These are phyloP conservation scores for Phalloptychus januarius DNA, from an alignment of 2,797 vertebrate genomes.

Conservation along the genomic window DNA sequence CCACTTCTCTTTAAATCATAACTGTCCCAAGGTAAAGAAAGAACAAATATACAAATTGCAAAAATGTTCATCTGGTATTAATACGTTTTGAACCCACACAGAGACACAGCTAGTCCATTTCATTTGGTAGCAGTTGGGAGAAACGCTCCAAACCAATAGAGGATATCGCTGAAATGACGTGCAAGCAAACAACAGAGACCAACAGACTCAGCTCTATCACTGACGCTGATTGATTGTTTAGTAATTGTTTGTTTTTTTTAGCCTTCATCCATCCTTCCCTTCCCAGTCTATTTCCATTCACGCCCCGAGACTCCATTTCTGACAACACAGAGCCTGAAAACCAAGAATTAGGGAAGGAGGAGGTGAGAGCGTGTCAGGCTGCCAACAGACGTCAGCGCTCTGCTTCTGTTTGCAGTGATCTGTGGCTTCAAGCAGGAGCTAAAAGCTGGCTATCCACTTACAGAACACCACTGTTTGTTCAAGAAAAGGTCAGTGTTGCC, in stretches of 20 bases:
- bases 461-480: neutral
- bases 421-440: neutral
- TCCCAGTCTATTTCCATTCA: neutral
- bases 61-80: neutral
- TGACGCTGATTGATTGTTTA: neutral
- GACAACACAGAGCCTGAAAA: neutral
- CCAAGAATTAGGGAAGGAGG: neutral
- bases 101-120: neutral
- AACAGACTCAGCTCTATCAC: slow-evolving; percentile 33
- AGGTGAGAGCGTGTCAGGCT: neutral
- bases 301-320: neutral
- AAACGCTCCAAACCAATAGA: neutral
- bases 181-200: neutral
- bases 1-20: neutral
- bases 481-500: neutral
- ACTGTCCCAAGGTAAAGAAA: neutral
- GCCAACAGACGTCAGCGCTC: neutral
- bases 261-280: neutral
- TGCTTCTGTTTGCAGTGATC: neutral
- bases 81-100: neutral
- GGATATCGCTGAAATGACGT: neutral
- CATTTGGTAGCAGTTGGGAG: neutral
- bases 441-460: neutral
- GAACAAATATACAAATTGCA: neutral
- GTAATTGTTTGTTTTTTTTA: neutral